Evolutionary conservation across 2,797 vertebrate genomes (phyloP).

Genomic region (Euphonia xanthogaster): DNA sequence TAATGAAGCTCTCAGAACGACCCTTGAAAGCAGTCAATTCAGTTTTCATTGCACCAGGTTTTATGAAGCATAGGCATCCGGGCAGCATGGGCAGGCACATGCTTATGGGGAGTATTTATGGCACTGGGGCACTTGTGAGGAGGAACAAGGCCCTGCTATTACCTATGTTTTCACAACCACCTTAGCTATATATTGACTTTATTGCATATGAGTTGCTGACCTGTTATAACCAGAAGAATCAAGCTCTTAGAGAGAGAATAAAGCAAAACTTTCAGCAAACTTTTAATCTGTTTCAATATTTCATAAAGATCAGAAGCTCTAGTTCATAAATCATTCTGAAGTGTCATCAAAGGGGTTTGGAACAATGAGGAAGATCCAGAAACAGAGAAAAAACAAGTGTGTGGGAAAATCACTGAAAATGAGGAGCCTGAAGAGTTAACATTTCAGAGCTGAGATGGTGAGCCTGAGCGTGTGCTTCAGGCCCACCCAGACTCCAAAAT

Average conservation of each 20-base stretch:
- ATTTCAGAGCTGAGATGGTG: not conserved
- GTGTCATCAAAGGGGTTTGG: not conserved
- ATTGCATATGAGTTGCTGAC: not conserved
- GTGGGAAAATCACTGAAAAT: not conserved
- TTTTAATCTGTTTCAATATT: not conserved
- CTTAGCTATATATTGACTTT: not conserved
- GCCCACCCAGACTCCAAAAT: conserved; percentile 15
- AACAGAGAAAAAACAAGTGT: not conserved
- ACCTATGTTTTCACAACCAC: conserved; percentile 32
- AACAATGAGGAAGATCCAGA: not conserved
- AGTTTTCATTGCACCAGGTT: conserved; percentile 43
- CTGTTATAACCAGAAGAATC: not conserved
- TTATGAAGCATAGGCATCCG: not conserved
- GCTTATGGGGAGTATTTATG: not conserved
- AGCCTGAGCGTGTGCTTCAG: not conserved
- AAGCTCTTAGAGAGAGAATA: not conserved
- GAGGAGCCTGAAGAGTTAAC: not conserved
- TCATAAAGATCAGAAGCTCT: not conserved
- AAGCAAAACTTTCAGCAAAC: not conserved
- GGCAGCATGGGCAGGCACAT: not conserved
- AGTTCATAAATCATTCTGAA: not conserved
- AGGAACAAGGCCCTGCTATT: conserved; percentile 13
- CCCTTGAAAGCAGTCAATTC: conserved; percentile 54
- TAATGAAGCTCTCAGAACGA: conserved; percentile 24
- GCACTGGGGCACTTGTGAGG: not conserved